Evolutionary conservation across 2,113 vertebrate species (phyloP).

Genomic region (Psittacus erithacus): DNA sequence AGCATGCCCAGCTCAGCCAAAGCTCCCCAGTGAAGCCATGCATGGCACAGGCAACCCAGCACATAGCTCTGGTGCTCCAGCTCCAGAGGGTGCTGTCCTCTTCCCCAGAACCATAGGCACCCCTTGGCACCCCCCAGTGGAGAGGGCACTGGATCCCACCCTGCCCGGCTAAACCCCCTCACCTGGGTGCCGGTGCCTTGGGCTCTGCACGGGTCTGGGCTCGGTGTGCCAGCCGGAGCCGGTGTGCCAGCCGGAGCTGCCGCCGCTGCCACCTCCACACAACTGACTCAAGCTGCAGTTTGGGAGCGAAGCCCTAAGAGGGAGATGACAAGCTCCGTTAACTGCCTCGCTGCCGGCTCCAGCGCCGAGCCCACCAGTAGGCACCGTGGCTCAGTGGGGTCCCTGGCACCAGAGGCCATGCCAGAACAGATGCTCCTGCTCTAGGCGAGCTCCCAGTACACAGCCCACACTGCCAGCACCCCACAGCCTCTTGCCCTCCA

Average conservation of each 20-base stretch:
- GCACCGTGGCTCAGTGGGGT: fast-evolving
- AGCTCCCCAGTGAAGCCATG: neutral
- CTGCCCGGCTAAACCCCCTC: neutral
- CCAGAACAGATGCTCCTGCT: neutral
- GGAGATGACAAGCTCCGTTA: slow-evolving; percentile 51
- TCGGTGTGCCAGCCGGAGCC: neutral
- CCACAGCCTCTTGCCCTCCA: neutral
- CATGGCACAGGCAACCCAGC: neutral
- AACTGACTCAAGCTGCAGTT: slow-evolving; percentile 67
- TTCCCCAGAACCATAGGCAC: neutral
- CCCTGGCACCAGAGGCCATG: fast-evolving
- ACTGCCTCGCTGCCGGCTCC: slow-evolving; percentile 51
- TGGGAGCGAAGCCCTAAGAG: slow-evolving; percentile 52
- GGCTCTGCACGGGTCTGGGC: neutral
- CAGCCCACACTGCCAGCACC: neutral
- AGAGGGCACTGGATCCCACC: neutral
- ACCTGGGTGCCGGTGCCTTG: neutral
- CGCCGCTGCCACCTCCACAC: slow-evolving; percentile 67
- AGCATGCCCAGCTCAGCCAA: fast-evolving
- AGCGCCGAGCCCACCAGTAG: neutral
- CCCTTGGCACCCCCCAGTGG: fast-evolving
- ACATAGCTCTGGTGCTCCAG: neutral
- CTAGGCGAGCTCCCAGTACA: fast-evolving
- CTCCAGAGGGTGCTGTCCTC: neutral
- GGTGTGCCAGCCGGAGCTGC: slow-evolving; percentile 45